These are phyloP conservation scores for Cylindroiulus punctatus DNA, from an alignment of 2,888 invertebrate genomes.

Conservation along the genomic window DNA sequence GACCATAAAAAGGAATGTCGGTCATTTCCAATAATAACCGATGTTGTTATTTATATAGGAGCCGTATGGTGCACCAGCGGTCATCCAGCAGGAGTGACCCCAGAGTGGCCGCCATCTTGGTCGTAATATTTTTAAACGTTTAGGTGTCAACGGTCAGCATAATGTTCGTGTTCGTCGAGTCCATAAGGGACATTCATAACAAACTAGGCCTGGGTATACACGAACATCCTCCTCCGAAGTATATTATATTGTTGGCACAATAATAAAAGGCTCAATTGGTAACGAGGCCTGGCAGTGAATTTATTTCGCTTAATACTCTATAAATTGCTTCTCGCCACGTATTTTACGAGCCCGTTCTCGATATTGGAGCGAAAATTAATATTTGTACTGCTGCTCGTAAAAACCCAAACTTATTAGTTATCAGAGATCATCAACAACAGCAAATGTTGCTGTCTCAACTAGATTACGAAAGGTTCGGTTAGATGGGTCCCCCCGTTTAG, in stretches of 20 bases:
- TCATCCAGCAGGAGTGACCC: not conserved
- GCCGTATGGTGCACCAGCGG: not conserved
- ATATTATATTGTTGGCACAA: not conserved
- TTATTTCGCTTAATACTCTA: slow-evolving; percentile 12
- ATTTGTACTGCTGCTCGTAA: not conserved
- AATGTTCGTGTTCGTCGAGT: not conserved
- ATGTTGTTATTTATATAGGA: slow-evolving; percentile 3
- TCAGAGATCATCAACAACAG: not conserved
- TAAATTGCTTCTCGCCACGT: slow-evolving; percentile 11
- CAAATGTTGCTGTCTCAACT: not conserved
- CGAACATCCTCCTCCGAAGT: not conserved
- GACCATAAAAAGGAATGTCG: not conserved
- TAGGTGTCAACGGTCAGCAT: slow-evolving; percentile 5
- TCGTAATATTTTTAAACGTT: slow-evolving; percentile 32
- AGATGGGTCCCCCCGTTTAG: not conserved
- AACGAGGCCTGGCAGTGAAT: not conserved
- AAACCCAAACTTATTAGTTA: slow-evolving; percentile 32
- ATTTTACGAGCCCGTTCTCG: not conserved
- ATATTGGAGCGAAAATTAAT: not conserved
- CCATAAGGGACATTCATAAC: not conserved
- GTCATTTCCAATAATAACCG: not conserved
- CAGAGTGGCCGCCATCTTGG: not conserved
- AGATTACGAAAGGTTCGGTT: not conserved
- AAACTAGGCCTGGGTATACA: too few relatives aligned
- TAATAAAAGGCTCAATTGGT: slow-evolving; percentile 10